Conservation (phyloP, 1,140 invertebrate species). For the Gryon sp. region DNA sequence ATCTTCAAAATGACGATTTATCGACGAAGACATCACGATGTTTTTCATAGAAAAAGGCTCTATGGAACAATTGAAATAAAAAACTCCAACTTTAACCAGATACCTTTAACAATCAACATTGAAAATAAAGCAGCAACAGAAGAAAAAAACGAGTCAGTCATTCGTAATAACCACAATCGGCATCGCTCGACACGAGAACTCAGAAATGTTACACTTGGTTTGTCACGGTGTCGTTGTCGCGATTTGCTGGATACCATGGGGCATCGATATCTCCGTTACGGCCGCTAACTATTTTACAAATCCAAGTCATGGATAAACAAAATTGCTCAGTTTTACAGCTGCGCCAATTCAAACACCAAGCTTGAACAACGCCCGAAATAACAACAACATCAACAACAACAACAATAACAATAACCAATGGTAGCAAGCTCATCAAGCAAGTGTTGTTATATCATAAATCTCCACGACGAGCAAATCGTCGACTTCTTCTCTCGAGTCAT, state of each 20-base stretch:
- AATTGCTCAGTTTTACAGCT: conserved; percentile 56
- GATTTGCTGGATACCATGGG: conserved; percentile 19
- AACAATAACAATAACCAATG: conserved; percentile 37
- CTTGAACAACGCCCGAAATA: conserved; percentile 8
- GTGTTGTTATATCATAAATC: conserved; percentile 74
- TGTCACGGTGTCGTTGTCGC: conserved; percentile 11
- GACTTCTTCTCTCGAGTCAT: not conserved
- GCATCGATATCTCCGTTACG: conserved; percentile 57
- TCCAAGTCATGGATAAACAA: conserved; percentile 13
- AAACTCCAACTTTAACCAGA: not conserved
- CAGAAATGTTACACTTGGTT: conserved; percentile 35
- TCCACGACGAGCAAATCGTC: no score
- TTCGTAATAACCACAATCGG: conserved; percentile 9
- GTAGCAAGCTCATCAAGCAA: no score
- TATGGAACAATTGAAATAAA: not conserved
- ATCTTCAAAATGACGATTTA: no score
- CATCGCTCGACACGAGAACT: not conserved
- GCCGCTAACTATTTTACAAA: conserved; percentile 32
- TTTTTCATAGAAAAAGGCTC: no score
- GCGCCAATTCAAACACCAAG: conserved; percentile 35
- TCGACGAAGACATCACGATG: no score
- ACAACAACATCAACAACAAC: conserved; percentile 8
- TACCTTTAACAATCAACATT: not conserved
- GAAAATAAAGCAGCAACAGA: not conserved
- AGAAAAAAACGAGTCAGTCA: not conserved